phyloP scores from a whole-genome alignment of 1,140 invertebrate species.

The Portunus trituberculatus region DNA sequence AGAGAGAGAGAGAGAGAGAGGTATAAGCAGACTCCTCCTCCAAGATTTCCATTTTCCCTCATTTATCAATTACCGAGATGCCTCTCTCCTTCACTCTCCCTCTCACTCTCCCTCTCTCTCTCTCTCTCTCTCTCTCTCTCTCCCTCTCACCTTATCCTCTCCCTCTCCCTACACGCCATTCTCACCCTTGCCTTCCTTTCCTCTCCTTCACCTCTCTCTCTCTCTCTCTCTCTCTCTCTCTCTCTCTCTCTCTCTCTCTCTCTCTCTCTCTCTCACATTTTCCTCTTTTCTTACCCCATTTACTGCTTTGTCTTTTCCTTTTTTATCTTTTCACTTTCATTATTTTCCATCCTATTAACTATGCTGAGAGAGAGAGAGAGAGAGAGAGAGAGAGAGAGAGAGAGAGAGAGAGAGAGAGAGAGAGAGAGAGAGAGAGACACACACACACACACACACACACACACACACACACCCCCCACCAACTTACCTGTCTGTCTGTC shows the following conservation, averaged over 20 bases:
- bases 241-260: no score
- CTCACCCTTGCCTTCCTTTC: neutral
- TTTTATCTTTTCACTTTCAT: neutral
- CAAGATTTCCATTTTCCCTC: conserved; percentile 55
- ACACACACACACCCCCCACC: no score
- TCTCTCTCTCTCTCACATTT: no score
- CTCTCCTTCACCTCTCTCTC: neutral
- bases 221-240: neutral
- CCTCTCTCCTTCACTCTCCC: neutral
- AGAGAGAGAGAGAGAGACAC: no score
- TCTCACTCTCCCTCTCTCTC: conserved; percentile 39
- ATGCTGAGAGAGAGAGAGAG: no score
- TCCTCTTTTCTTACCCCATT: neutral
- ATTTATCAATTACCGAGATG: conserved; percentile 47
- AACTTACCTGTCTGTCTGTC: no score
- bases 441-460: no score
- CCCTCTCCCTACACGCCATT: neutral
- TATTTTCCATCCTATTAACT: no score
- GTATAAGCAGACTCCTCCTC: conserved; percentile 16
- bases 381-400: no score
- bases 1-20: neutral
- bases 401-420: no score
- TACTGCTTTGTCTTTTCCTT: neutral
- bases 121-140: conserved; percentile 4
- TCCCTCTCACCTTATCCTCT: neutral